Evolutionary conservation across 2,113 vertebrate genomes (phyloP).

Genomic region (Saimiri boliviensis): DNA sequence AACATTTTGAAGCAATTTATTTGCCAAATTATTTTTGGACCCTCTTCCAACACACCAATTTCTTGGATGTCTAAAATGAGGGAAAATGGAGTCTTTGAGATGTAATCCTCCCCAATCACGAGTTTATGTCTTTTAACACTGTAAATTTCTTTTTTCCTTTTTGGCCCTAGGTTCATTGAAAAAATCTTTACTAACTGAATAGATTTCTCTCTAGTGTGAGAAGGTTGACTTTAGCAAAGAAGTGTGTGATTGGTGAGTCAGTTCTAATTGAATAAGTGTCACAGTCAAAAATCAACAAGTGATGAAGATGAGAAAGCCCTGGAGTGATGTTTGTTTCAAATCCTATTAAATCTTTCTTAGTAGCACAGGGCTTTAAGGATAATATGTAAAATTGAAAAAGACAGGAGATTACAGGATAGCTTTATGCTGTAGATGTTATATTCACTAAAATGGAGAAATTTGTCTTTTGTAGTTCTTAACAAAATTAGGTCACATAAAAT

Average conservation of each 20-base stretch:
- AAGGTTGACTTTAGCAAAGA: slow-evolving; percentile 80
- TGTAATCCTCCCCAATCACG: neutral
- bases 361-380: slow-evolving; percentile 72
- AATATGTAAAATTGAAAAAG: slow-evolving; percentile 71
- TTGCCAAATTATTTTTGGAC: slow-evolving; percentile 49
- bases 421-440: slow-evolving; percentile 32
- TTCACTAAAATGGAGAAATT: slow-evolving; percentile 35
- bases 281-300: slow-evolving; percentile 85
- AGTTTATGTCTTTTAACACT: neutral
- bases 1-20: slow-evolving; percentile 37
- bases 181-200: slow-evolving; percentile 85
- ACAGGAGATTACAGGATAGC: slow-evolving; percentile 38
- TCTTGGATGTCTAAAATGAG: slow-evolving; percentile 28
- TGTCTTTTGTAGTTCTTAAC: slow-evolving; percentile 21
- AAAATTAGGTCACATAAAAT: slow-evolving; percentile 21
- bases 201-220: slow-evolving; percentile 79
- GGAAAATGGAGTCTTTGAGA: slow-evolving; percentile 45
- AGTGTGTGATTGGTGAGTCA: slow-evolving; percentile 86
- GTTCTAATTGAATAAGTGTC: slow-evolving; percentile 91
- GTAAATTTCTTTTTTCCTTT: slow-evolving; percentile 26
- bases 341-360: slow-evolving; percentile 79
- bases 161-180: slow-evolving; percentile 59
- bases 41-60: neutral
- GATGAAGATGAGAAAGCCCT: slow-evolving; percentile 87
- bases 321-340: slow-evolving; percentile 82